Percentiles rank a stretch among this genome's conserved stretches.
phyloP scores from a whole-genome alignment of 1,140 invertebrate genomes.

The Nylanderia fulva region DNA sequence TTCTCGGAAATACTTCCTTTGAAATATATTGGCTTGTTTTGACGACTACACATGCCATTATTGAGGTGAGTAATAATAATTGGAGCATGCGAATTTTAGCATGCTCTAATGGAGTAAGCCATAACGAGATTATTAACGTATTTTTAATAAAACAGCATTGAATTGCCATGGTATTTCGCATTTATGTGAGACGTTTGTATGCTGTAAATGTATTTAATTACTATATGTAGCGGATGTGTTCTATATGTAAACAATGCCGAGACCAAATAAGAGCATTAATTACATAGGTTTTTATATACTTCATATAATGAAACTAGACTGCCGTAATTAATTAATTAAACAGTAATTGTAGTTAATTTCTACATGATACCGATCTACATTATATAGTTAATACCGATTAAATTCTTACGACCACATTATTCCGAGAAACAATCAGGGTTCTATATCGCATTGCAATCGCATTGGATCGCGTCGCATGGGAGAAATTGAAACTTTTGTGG shows the following conservation, averaged over 20 bases:
- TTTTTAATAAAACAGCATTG: neutral
- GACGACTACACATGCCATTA: neutral
- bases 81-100: neutral
- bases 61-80: neutral
- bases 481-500: slow-evolving; percentile 41
- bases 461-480: slow-evolving; percentile 25
- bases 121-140: neutral
- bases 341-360: slow-evolving; percentile 36
- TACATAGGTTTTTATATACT: neutral
- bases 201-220: neutral
- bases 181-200: neutral
- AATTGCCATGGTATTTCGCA: neutral
- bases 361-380: too few relatives aligned
- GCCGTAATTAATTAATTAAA: neutral
- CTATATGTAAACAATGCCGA: neutral
- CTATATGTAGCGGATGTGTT: slow-evolving; percentile 20
- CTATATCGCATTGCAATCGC: slow-evolving; percentile 32
- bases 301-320: slow-evolving; percentile 22
- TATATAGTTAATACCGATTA: slow-evolving; percentile 19
- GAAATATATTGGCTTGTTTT: neutral
- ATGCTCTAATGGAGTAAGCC: neutral
- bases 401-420: slow-evolving; percentile 34
- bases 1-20: neutral
- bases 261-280: neutral
- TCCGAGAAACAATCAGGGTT: slow-evolving; percentile 31